These are phyloP conservation scores for Gulo gulo DNA, from an alignment of 2,113 vertebrate genomes.

Conservation along the genomic window DNA sequence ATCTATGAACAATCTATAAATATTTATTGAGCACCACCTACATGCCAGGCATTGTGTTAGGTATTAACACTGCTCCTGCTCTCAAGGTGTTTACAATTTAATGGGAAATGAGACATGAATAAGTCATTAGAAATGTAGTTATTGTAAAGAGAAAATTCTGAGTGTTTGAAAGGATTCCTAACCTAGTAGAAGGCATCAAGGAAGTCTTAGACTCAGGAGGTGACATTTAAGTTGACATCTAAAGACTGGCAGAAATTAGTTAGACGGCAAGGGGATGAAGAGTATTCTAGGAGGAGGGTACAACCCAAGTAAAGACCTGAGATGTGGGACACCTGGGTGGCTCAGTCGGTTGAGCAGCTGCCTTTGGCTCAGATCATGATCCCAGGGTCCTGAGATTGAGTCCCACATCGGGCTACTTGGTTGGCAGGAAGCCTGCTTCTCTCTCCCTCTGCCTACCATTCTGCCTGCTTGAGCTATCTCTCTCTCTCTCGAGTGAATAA, in stretches of 20 bases:
- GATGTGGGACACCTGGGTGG: neutral
- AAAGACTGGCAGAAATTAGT: neutral
- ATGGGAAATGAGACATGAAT: neutral
- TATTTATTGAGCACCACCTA: neutral
- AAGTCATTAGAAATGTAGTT: neutral
- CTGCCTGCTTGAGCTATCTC: too few relatives aligned
- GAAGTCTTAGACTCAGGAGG: neutral
- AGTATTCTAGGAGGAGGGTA: neutral
- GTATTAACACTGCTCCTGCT: neutral
- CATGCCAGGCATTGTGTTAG: neutral
- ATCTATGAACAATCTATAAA: neutral
- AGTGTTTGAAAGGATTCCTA: neutral
- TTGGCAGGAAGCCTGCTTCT: too few relatives aligned
- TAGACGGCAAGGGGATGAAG: neutral
- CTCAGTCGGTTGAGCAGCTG: too few relatives aligned
- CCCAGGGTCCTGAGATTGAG: too few relatives aligned
- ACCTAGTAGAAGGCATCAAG: neutral
- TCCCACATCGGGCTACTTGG: too few relatives aligned
- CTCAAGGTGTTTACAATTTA: neutral
- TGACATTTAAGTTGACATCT: neutral
- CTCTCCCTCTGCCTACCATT: too few relatives aligned
- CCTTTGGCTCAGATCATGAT: too few relatives aligned
- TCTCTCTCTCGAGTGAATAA: too few relatives aligned
- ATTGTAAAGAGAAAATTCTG: neutral
- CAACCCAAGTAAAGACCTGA: neutral